Evolutionary conservation across 2,113 vertebrate genomes (phyloP).

Genomic region (Anas platyrhynchos): DNA sequence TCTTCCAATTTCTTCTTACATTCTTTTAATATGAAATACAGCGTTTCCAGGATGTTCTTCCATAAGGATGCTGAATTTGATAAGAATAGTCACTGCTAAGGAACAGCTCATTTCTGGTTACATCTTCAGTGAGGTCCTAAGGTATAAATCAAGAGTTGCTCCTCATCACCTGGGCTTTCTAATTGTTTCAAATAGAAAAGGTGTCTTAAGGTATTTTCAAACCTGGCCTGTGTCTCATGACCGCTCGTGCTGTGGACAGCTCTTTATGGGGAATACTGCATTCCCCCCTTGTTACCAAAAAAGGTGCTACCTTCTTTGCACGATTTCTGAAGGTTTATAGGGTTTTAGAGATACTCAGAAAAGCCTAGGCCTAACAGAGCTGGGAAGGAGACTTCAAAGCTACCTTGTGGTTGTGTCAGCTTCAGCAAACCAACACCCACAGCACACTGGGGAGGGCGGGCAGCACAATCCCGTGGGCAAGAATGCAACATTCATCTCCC

Average conservation of each 20-base stretch:
- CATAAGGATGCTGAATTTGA: not conserved
- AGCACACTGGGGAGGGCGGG: rapidly evolving
- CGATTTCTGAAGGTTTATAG: not conserved
- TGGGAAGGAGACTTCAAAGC: not conserved
- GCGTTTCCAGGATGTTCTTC: not conserved
- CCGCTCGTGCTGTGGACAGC: rapidly evolving
- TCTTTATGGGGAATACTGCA: not conserved
- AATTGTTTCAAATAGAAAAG: not conserved
- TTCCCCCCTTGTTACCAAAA: not conserved
- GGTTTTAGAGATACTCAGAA: not conserved
- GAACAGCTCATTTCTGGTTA: not conserved
- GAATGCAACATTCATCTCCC: not conserved
- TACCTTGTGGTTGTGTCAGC: rapidly evolving
- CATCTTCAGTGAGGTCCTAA: not conserved
- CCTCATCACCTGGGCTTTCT: not conserved
- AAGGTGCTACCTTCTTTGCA: not conserved
- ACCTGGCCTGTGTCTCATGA: not conserved
- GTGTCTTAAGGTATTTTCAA: not conserved
- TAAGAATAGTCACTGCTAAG: not conserved
- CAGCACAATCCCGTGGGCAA: rapidly evolving
- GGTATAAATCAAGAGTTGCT: not conserved
- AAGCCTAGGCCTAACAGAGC: not conserved
- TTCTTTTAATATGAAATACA: not conserved
- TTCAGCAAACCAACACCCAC: not conserved
- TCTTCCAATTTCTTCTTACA: not conserved